Conservation (phyloP, 2,888 invertebrate species). For the Drosophila merina region DNA sequence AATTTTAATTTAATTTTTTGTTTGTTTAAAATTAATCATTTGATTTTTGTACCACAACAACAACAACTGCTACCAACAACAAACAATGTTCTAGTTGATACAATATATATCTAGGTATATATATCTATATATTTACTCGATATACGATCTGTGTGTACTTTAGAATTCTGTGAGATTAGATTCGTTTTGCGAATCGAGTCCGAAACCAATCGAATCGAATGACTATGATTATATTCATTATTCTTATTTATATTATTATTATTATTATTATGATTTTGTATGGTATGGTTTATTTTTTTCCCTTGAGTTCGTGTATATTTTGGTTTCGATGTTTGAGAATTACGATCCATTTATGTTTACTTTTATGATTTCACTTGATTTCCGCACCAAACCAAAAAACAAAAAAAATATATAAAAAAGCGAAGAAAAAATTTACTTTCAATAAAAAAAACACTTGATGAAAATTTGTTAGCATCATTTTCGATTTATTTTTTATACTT, state of each 20-base stretch:
- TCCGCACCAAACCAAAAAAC: slow-evolving; percentile 39
- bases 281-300: slow-evolving; percentile 34
- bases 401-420: slow-evolving; percentile 21
- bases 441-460: slow-evolving; percentile 64
- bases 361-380: slow-evolving; percentile 56
- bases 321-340: slow-evolving; percentile 19
- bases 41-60: slow-evolving; percentile 15
- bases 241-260: slow-evolving; percentile 31
- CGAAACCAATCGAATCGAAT: slow-evolving; percentile 9
- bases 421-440: slow-evolving; percentile 47
- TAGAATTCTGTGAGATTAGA: slow-evolving; percentile 17
- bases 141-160: slow-evolving; percentile 17
- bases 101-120: slow-evolving; percentile 14
- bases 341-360: slow-evolving; percentile 58
- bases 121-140: not conserved
- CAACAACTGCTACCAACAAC: slow-evolving; percentile 3
- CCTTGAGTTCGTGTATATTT: slow-evolving; percentile 32
- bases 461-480: slow-evolving; percentile 59
- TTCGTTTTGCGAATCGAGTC: not conserved
- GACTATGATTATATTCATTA: slow-evolving; percentile 57
- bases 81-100: slow-evolving; percentile 10
- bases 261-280: slow-evolving; percentile 32
- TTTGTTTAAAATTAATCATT: slow-evolving; percentile 13
- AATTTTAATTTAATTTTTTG: slow-evolving; percentile 32
- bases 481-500: slow-evolving; percentile 54